A percentile compares a stretch with the other conserved stretches of the same genome.
phyloP scores from a whole-genome alignment of 1,140 invertebrate genomes.

The Galendromus occidentalis region DNA sequence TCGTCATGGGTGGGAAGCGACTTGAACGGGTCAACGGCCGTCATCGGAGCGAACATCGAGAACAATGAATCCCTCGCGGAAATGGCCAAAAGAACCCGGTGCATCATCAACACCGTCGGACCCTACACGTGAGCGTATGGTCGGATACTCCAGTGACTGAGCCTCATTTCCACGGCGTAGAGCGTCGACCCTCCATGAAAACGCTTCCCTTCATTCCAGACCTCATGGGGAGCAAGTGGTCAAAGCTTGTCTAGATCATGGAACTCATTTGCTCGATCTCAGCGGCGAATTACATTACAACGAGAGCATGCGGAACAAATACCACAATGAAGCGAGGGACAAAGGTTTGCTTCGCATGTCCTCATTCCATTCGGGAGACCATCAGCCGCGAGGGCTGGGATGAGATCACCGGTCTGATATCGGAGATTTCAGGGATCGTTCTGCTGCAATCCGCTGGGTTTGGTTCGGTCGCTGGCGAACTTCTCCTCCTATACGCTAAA shows the following conservation, averaged over 20 bases:
- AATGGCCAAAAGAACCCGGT: neutral
- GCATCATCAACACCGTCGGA: neutral
- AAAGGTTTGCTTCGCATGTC: neutral
- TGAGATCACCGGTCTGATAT: neutral
- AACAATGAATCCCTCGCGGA: neutral
- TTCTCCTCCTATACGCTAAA: neutral
- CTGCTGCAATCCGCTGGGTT: neutral
- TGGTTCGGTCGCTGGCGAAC: neutral
- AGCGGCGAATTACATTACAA: neutral
- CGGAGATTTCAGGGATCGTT: neutral
- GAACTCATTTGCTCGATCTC: neutral
- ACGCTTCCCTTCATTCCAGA: neutral
- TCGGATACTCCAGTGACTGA: too few relatives aligned
- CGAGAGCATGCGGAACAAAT: neutral
- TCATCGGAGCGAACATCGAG: neutral
- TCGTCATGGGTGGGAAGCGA: neutral
- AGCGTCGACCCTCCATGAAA: too few relatives aligned
- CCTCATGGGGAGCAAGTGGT: neutral
- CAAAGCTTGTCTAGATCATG: neutral
- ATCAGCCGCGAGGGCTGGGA: too few relatives aligned
- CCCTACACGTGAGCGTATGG: neutral
- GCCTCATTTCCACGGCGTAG: too few relatives aligned
- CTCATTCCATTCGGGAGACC: too few relatives aligned
- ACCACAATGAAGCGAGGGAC: neutral
- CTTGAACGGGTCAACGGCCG: neutral